A percentile compares a stretch with the other conserved stretches of the same genome.
Conservation (phyloP, 2,113 vertebrate genomes). For the Ornithorhynchus anatinus region DNA sequence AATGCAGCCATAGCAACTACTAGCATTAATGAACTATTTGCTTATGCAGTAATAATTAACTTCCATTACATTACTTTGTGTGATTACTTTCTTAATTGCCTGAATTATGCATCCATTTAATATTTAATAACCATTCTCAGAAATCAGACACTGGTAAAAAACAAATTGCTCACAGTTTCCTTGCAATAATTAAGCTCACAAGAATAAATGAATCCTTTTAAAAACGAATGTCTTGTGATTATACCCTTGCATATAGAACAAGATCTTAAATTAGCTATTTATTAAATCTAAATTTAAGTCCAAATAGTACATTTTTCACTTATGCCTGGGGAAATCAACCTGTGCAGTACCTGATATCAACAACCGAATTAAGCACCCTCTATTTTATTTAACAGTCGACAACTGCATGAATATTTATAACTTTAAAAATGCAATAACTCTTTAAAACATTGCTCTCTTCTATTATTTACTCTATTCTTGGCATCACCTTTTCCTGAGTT, state of each 20-base stretch:
- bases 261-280: constrained; percentile 99
- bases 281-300: constrained; percentile 97
- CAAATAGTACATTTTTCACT: constrained; percentile 89
- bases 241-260: constrained; percentile 93
- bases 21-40: constrained; percentile 99
- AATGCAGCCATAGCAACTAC: constrained; percentile 98
- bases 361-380: constrained; percentile 75
- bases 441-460: constrained; percentile 56
- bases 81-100: constrained; percentile 99
- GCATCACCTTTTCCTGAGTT: constrained; percentile 56
- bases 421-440: constrained; percentile 61
- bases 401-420: constrained; percentile 73
- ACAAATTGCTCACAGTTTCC: constrained; percentile 98
- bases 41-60: constrained; percentile 99
- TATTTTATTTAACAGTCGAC: constrained; percentile 74
- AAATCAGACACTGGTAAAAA: constrained; percentile 99
- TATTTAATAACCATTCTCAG: constrained; percentile 99
- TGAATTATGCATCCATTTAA: constrained; percentile 99
- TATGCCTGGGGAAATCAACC: constrained; percentile 95
- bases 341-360: constrained; percentile 77
- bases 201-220: constrained; percentile 99
- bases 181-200: constrained; percentile 99
- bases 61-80: constrained; percentile 99
- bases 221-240: constrained; percentile 96
- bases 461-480: constrained; percentile 53